Percentiles rank a stretch among this genome's conserved stretches.
Conservation (phyloP, 2,888 invertebrate species). For the Orthosia incerta region DNA sequence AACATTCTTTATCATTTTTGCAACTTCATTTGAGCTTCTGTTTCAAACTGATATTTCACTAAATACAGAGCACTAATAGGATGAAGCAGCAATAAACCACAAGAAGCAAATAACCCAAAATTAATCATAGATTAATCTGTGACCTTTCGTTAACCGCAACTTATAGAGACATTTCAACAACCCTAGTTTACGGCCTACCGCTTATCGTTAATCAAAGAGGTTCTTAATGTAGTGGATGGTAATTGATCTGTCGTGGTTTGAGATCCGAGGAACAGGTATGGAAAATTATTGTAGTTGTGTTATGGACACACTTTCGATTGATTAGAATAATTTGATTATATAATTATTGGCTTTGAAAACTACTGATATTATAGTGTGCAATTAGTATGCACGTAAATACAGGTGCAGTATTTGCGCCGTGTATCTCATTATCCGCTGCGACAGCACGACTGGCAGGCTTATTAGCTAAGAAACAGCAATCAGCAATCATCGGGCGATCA, state of each 20-base stretch:
- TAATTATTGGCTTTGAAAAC: neutral
- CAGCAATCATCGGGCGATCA: too few relatives aligned
- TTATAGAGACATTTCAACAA: slow-evolving; percentile 47
- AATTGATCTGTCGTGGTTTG: neutral
- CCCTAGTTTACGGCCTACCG: slow-evolving; percentile 10
- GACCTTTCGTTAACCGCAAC: slow-evolving; percentile 36
- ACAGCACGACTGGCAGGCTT: too few relatives aligned
- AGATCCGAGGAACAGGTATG: neutral
- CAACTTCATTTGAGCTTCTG: slow-evolving; percentile 16
- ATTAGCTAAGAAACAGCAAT: too few relatives aligned
- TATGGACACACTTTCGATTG: neutral
- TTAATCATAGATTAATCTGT: slow-evolving; percentile 40
- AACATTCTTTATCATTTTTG: neutral
- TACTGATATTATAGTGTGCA: too few relatives aligned
- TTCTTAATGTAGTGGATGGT: neutral
- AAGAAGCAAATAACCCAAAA: slow-evolving; percentile 38
- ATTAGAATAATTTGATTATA: neutral
- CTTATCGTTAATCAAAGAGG: neutral
- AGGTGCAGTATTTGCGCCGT: too few relatives aligned
- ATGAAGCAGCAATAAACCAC: slow-evolving; percentile 32
- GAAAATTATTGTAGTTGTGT: too few relatives aligned
- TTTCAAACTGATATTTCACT: slow-evolving; percentile 13
- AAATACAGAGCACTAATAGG: slow-evolving; percentile 20
- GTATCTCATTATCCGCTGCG: too few relatives aligned
- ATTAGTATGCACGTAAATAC: too few relatives aligned